These are phyloP conservation scores for Microcebus griseorufus DNA, from an alignment of 2,113 vertebrate species.

Conservation along the genomic window DNA sequence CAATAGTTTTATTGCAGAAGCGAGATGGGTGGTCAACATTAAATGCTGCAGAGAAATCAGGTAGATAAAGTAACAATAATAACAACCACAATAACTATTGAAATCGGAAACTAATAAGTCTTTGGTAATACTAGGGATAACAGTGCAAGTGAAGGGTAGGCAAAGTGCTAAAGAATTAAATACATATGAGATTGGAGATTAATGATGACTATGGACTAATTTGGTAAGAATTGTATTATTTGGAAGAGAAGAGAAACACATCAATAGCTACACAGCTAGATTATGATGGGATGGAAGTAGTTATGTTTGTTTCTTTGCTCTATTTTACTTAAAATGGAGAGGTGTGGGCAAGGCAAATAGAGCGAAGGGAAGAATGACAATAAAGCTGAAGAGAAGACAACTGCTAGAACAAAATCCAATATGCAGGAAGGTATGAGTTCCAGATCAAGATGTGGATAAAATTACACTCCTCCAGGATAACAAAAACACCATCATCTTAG, in stretches of 20 bases:
- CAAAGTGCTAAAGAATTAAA: background rate
- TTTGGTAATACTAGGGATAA: background rate
- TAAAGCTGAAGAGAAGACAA: background rate
- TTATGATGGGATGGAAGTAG: background rate
- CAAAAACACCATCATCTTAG: background rate
- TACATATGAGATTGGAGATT: background rate
- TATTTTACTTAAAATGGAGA: background rate
- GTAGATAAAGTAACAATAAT: background rate
- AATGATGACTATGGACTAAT: background rate
- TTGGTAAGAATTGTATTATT: background rate
- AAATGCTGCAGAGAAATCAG: background rate
- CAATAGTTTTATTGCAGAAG: background rate
- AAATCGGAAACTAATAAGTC: background rate
- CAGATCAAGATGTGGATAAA: background rate
- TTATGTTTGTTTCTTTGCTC: background rate
- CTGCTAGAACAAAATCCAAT: fast-evolving
- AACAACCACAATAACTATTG: background rate
- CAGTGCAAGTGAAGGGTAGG: background rate
- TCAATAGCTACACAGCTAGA: background rate
- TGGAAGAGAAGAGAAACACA: background rate
- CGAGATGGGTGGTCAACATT: background rate
- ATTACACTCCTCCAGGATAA: background rate
- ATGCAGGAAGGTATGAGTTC: background rate
- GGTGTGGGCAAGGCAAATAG: background rate
- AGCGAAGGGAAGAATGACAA: background rate